Conservation (phyloP, 2,797 vertebrate species). For the Hapalemur alaotrensis region DNA sequence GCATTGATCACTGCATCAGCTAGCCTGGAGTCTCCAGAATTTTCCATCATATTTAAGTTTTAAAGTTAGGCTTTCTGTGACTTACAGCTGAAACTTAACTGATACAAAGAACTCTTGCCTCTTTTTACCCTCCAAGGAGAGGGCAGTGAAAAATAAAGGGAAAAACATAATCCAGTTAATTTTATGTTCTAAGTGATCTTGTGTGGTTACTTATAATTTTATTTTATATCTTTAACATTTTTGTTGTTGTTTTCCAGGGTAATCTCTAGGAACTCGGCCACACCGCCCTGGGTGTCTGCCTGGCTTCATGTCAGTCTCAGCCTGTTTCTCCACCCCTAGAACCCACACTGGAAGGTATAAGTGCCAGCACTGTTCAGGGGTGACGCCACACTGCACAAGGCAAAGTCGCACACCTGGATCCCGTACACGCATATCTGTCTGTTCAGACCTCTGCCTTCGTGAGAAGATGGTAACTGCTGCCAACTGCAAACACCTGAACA, state of each 20-base stretch:
- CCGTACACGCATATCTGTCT: accelerated
- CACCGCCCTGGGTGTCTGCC: accelerated
- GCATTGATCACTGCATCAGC: accelerated
- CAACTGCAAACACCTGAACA: accelerated
- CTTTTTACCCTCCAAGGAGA: not conserved
- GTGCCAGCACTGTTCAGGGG: too few species aligned
- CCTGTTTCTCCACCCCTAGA: too few species aligned
- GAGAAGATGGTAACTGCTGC: accelerated
- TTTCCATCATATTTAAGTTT: not conserved
- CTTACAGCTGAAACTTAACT: not conserved
- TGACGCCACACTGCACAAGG: accelerated
- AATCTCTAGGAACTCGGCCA: too few species aligned
- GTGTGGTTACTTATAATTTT: too few species aligned
- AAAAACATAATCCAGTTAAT: not conserved
- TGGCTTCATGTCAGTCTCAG: accelerated
- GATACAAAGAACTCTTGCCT: not conserved
- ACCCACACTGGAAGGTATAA: accelerated
- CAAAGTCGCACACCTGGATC: not conserved
- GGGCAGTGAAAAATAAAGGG: not conserved
- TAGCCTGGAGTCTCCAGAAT: not conserved
- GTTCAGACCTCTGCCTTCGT: not conserved
- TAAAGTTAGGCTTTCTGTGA: not conserved
- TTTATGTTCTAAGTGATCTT: too few species aligned
- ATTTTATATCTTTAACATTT: not conserved
- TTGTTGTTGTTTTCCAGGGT: not conserved